Evolutionary conservation across 2,113 vertebrate genomes (phyloP), one percentile per base, ranked within the genome.

Genomic region (Amazona vittata): DNA sequence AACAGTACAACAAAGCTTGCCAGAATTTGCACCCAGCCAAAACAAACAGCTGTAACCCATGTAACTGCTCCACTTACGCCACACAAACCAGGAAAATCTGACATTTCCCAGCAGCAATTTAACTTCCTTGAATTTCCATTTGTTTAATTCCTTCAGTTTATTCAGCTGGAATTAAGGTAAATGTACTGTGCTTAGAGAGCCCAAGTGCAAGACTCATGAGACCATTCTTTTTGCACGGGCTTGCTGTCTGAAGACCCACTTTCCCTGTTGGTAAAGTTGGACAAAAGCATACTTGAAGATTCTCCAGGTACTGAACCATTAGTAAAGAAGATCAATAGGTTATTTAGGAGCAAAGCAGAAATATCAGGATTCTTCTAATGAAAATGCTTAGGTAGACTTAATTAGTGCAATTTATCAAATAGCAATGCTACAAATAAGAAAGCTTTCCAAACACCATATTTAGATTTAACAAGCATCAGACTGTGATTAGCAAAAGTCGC

Each of bases 401-500:
- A 75, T 62, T 33, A 84, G 43, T 24, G 24, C 31, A 44, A 9
- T 92, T 81, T 65, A 84, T 92, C 76, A 96, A 89, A 84, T 16
- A 10, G 46, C 43, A 93, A 39, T 5, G 10, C 14, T 53, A 44
- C 73, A 77, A 81, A 64, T 33, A 64, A 15, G 29, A 86, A 92
- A 93, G 76, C 26, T 71, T 53, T 75, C 77, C 76, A 80, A 76
- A 28, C 20, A 81, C 33, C 59, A 16, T 39, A 77, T 53, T 89
- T 39, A 53, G 64, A 47, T 43, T 78, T 68, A 74, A 70, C 33
- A 67, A 84, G 47, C 35, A 86, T 49, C 91, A 89, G 94, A 46
- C 35, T 92, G 15, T 0, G 0, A 90, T 77, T 50, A 67, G 82
- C 75, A 57, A 24, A 71, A 83, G 55, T 76, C 0, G 0, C 83